Evolutionary conservation across 2,888 invertebrate genomes (phyloP).

Genomic region (Drosophila demipolita): DNA sequence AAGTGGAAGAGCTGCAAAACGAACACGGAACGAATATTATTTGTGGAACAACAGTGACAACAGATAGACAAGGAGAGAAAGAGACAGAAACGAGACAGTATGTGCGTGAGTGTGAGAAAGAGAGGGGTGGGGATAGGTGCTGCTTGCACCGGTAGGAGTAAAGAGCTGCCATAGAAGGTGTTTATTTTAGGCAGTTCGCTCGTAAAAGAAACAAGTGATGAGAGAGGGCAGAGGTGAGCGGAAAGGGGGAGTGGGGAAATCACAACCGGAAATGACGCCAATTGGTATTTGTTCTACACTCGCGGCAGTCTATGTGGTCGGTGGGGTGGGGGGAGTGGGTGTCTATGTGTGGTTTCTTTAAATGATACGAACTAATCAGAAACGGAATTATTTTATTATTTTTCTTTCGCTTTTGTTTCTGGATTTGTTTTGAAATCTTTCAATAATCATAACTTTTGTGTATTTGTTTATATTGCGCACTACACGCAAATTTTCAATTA

Average conservation of each 20-base stretch:
- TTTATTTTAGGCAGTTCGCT: slow-evolving; percentile 21
- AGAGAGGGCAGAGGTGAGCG: neutral
- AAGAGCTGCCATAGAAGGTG: slow-evolving; percentile 18
- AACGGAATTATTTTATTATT: slow-evolving; percentile 23
- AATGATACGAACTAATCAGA: slow-evolving; percentile 48
- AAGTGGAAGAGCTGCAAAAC: slow-evolving; percentile 53
- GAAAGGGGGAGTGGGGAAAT: neutral
- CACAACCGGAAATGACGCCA: slow-evolving; percentile 57
- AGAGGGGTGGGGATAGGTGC: too few relatives aligned
- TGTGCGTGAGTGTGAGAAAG: neutral
- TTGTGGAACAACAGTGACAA: slow-evolving; percentile 5
- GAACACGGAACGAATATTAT: slow-evolving; percentile 48
- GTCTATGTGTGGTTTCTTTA: neutral
- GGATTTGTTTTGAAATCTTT: slow-evolving; percentile 1
- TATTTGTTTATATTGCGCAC: slow-evolving; percentile 47
- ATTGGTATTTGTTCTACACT: slow-evolving; percentile 14
- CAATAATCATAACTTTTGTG: slow-evolving; percentile 18
- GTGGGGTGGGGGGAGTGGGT: accelerated
- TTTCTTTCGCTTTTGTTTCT: neutral
- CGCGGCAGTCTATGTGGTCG: neutral
- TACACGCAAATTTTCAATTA: slow-evolving; percentile 48
- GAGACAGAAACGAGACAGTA: neutral
- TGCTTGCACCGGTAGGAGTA: slow-evolving; percentile 14
- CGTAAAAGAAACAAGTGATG: slow-evolving; percentile 3
- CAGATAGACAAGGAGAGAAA: neutral